A percentile compares a stretch with the other conserved stretches of the same genome.
Conservation (phyloP, 2,888 invertebrate genomes). For the Machimus atricapillus region DNA sequence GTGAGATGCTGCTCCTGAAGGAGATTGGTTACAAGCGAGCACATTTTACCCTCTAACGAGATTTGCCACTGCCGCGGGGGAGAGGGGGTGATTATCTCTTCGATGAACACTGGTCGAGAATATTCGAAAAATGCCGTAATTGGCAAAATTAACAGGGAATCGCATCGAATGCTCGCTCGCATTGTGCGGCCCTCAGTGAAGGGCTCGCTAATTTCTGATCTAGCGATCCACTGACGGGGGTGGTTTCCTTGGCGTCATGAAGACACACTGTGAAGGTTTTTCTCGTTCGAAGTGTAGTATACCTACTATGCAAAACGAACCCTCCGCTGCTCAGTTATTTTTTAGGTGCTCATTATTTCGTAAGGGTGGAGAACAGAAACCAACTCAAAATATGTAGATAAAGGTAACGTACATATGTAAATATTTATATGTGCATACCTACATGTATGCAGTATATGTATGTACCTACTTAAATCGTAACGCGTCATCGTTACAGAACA, state of each 20-base stretch:
- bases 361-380: neutral
- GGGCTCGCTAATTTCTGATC: neutral
- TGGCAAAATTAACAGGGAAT: constrained; percentile 9
- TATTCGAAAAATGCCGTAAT: neutral
- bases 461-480: no score
- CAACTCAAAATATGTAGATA: no score
- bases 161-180: neutral
- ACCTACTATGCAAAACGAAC: neutral
- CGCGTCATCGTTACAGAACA: no score
- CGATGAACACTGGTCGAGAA: neutral
- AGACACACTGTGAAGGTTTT: neutral
- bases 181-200: neutral
- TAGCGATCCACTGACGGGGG: neutral
- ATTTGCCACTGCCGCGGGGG: neutral
- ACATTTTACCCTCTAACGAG: neutral
- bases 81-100: neutral
- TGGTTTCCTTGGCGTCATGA: neutral
- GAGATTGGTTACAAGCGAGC: constrained; percentile 23
- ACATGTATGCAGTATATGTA: no score
- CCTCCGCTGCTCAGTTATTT: neutral
- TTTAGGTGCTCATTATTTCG: neutral
- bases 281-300: neutral
- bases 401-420: no score
- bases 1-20: neutral
- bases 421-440: no score